These are phyloP conservation scores for Podarcis cretensis DNA, from an alignment of 2,113 vertebrate species.

Conservation along the genomic window DNA sequence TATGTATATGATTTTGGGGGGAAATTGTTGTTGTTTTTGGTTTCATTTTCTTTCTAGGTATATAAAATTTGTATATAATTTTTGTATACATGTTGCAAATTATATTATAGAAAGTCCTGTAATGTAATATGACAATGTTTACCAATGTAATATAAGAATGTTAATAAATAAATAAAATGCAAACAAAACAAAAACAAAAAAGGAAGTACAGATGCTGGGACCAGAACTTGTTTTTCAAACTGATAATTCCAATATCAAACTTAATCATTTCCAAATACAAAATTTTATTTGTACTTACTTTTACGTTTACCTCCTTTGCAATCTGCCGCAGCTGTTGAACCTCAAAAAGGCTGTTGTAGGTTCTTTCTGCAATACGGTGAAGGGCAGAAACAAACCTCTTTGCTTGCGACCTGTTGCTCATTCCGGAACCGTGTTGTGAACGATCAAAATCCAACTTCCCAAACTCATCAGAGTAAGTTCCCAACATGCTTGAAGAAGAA, in stretches of 20 bases:
- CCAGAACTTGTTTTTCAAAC: neutral
- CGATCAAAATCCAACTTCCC: conserved; percentile 95
- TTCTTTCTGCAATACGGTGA: conserved; percentile 86
- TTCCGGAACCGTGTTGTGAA: conserved; percentile 95
- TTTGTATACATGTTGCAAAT: no score
- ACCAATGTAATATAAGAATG: no score
- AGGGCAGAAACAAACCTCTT: conserved; percentile 90
- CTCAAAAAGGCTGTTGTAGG: conserved; percentile 90
- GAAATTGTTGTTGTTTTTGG: no score
- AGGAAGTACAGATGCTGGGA: no score
- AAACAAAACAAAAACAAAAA: no score
- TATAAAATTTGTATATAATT: no score
- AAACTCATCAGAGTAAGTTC: conserved; percentile 94
- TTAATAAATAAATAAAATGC: no score
- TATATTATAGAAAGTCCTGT: no score
- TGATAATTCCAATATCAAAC: neutral
- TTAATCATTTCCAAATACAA: neutral
- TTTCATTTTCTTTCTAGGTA: no score
- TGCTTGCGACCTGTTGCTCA: conserved; percentile 92
- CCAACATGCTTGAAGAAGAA: conserved; percentile 82
- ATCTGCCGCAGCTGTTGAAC: conserved; percentile 86
- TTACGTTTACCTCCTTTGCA: conserved; percentile 84
- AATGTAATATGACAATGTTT: no score
- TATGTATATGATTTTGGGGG: no score
- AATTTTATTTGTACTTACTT: conserved; percentile 71